These are phyloP conservation scores for Oxyruncus cristatus DNA, from an alignment of 2,113 vertebrate genomes.

Conservation along the genomic window DNA sequence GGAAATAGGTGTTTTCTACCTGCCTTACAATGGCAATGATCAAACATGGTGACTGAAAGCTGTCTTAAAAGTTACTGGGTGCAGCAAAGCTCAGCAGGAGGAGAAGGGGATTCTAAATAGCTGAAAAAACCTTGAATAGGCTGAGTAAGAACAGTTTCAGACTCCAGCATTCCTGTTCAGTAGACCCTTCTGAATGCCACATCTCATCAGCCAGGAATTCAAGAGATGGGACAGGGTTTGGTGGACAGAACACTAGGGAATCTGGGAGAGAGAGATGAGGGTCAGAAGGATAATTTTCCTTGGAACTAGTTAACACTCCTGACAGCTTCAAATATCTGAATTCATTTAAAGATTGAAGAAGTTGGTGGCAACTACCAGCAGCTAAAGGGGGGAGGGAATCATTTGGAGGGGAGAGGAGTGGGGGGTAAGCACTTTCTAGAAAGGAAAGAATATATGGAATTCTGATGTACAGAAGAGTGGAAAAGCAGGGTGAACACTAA, in stretches of 20 bases:
- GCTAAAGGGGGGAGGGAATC: neutral
- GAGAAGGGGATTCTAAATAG: neutral
- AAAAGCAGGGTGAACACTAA: neutral
- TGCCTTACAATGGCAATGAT: accelerated
- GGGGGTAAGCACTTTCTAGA: neutral
- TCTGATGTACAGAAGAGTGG: neutral
- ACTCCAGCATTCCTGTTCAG: neutral
- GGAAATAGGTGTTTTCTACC: neutral
- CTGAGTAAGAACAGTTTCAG: neutral
- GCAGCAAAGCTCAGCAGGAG: neutral
- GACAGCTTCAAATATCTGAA: neutral
- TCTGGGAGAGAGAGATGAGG: neutral
- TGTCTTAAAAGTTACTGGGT: neutral
- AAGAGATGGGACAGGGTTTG: neutral
- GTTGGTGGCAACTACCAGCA: neutral
- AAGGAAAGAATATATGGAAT: neutral
- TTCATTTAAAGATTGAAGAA: neutral
- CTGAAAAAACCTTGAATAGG: neutral
- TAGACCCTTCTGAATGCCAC: neutral
- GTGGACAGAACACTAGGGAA: neutral
- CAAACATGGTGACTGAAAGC: neutral
- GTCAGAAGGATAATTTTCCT: neutral
- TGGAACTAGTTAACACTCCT: neutral
- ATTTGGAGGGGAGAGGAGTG: accelerated
- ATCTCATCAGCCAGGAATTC: neutral